Base-by-base conservation (phyloP, 2,888 invertebrate genomes). In the Coenonympha arcania region DNA sequence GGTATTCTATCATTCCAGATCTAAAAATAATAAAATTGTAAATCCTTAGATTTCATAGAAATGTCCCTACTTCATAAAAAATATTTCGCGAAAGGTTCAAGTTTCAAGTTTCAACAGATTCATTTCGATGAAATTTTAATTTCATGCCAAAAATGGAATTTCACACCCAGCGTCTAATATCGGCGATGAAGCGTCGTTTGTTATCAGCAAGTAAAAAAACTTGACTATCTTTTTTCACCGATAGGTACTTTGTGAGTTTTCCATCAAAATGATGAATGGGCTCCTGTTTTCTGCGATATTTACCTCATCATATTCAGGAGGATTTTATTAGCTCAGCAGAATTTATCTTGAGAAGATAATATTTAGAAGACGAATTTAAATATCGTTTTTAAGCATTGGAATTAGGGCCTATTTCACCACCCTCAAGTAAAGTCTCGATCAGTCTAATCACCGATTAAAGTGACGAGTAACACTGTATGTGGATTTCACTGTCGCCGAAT, bases 181-280 rank as follows among this genome's bases (percentile, higher is more conserved):
- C 22, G 40, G 20, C 19, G 13, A 43, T 16, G 20, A 31, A 24
- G 6, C 39, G 36, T 40, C 40, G 41, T 46, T 30, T 46, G 41
- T 50, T 54, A 54, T 48, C 43, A n/a, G 6, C 18, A 16, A 18
- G 40, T 22, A n/a, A 19, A 30, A 37, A 37, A 42, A 43, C 42
- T 30, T 6, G 15, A 24, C 19, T 43, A 50, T 49, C 42, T 47
- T 44, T 46, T 53, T 52, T 52, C 51, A 46, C 46, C 28, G 45
- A 41, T 39, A 39, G 34, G 15, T 40, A 36, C 34, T 37, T 48
- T 28, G 45, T 43, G 30, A 46, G 44, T 46, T 52, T 48, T 48
- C 51, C 50, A 39, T 50, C 44, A 43, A 37, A 40, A 55, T 55
- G 55, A 59, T 59, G 44, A 55, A 57, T 55, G 44, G n/a, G 44